Evolutionary conservation across 1,140 invertebrate species (phyloP).

Genomic region (Helicorthomorpha holstii): DNA sequence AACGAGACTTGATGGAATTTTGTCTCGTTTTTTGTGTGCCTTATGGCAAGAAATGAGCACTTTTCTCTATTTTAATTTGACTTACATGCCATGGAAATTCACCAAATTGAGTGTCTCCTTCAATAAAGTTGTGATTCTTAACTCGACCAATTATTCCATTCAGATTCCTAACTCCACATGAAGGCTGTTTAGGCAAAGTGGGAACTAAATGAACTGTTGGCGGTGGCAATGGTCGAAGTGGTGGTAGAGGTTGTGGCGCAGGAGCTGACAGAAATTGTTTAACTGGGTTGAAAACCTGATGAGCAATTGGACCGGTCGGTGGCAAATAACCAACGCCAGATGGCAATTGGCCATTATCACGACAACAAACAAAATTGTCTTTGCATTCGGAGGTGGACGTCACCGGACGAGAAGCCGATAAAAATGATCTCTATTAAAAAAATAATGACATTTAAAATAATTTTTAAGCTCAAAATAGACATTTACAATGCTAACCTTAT

Average conservation of each 20-base stretch:
- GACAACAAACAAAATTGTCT: neutral
- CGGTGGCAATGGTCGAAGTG: neutral
- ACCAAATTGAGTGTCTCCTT: conserved; percentile 76
- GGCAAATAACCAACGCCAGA: neutral
- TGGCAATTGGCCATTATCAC: neutral
- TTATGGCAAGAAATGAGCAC: no score
- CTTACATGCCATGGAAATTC: conserved; percentile 29
- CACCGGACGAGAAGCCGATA: neutral
- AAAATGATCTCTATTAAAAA: neutral
- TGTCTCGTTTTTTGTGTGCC: no score
- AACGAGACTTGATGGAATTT: no score
- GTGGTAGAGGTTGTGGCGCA: neutral
- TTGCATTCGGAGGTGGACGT: neutral
- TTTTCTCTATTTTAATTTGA: no score
- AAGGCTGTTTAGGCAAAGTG: neutral
- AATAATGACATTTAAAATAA: neutral
- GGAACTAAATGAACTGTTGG: neutral
- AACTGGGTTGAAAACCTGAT: neutral
- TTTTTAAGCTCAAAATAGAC: no score
- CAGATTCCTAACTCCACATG: conserved; percentile 60
- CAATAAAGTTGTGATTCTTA: conserved; percentile 65
- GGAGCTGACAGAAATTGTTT: neutral
- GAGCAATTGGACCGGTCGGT: neutral
- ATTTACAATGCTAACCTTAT: no score
- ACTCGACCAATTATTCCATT: conserved; percentile 77